Evolutionary conservation across 2,797 vertebrate genomes (phyloP).

Genomic region (Poeciliopsis paucimaculata): DNA sequence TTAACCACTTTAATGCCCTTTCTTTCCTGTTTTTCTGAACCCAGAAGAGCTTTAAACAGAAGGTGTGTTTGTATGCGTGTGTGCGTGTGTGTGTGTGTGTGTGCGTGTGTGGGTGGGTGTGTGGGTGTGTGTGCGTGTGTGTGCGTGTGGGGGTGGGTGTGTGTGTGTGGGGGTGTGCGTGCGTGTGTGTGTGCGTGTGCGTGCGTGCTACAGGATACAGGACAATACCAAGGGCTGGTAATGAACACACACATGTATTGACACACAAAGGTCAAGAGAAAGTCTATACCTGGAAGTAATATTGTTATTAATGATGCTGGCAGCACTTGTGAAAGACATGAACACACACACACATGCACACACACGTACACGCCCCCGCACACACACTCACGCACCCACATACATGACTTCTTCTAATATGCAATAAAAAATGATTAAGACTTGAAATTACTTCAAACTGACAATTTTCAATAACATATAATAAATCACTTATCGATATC

Average conservation of each 20-base stretch:
- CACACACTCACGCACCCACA: slow-evolving; percentile 21
- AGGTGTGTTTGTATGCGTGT: slow-evolving; percentile 5
- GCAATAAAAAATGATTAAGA: slow-evolving; percentile 16
- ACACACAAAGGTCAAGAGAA: no score
- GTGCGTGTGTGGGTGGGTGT: slow-evolving; percentile 26
- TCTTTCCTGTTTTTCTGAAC: slow-evolving; percentile 65
- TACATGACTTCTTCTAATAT: not conserved
- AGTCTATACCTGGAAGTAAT: no score
- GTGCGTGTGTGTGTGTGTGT: slow-evolving; percentile 22
- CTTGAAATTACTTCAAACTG: slow-evolving; percentile 10
- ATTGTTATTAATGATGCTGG: no score
- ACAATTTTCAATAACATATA: slow-evolving; percentile 36
- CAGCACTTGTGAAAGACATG: no score
- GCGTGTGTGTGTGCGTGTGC: no score
- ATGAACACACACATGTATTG: no score
- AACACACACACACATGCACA: slow-evolving; percentile 2
- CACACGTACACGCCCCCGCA: slow-evolving; percentile 4
- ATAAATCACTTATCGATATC: not conserved
- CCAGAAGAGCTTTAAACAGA: slow-evolving; percentile 14
- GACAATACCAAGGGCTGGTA: no score
- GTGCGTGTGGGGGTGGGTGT: slow-evolving; percentile 13
- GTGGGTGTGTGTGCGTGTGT: slow-evolving; percentile 18
- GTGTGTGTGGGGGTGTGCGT: slow-evolving; percentile 6
- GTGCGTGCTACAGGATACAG: no score
- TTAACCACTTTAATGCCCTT: slow-evolving; percentile 15